phyloP scores from a whole-genome alignment of 1,140 invertebrate species.

The Danaus plexippus region DNA sequence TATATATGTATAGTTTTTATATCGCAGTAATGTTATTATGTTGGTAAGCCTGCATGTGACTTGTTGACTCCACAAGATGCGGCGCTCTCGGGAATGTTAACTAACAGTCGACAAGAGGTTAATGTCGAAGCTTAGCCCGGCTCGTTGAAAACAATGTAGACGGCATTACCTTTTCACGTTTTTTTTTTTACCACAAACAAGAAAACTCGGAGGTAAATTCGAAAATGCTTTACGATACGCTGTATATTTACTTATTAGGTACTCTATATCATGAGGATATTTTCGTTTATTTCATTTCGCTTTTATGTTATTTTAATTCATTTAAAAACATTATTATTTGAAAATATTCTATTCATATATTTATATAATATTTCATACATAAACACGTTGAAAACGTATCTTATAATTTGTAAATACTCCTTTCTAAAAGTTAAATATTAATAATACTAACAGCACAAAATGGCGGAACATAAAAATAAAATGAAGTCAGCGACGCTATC shows the following conservation, averaged over 20 bases:
- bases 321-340: too few species aligned
- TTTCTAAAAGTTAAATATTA: too few species aligned
- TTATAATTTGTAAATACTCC: too few species aligned
- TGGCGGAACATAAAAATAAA: background rate
- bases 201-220: slow-evolving; percentile 14
- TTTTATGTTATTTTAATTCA: too few species aligned
- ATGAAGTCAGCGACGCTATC: slow-evolving; percentile 8
- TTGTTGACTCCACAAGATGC: slow-evolving; percentile 44
- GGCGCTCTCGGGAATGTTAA: slow-evolving; percentile 45
- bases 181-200: slow-evolving; percentile 23
- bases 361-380: too few species aligned
- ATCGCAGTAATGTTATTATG: background rate
- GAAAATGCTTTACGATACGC: too few species aligned
- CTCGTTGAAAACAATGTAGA: slow-evolving; percentile 40
- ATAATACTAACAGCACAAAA: background rate
- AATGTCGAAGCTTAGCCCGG: slow-evolving; percentile 55
- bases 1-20: background rate
- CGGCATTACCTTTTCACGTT: slow-evolving; percentile 40
- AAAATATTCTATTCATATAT: too few species aligned
- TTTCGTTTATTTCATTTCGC: too few species aligned
- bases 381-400: too few species aligned
- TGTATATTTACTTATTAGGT: too few species aligned
- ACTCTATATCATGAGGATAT: too few species aligned
- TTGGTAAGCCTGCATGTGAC: slow-evolving; percentile 32
- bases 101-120: slow-evolving; percentile 48